Evolutionary conservation across 2,888 invertebrate genomes (phyloP).

Genomic region (Pseudococcus viburni): DNA sequence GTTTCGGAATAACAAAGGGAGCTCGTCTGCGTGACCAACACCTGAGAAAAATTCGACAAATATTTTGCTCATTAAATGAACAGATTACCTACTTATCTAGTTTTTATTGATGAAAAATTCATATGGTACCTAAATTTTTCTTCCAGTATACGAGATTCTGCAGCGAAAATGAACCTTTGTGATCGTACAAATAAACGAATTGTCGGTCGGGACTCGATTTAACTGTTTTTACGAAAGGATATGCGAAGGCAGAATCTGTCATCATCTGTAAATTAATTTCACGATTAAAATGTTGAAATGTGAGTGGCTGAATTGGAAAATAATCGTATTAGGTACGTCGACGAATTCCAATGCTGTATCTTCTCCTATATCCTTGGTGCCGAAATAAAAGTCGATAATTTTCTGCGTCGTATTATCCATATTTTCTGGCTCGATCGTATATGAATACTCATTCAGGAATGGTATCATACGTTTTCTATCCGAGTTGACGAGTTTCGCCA

Average conservation of each 20-base stretch:
- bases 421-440: neutral
- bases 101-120: too few species aligned
- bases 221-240: neutral
- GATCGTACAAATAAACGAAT: conserved; percentile 26
- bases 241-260: neutral
- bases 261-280: neutral
- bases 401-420: conserved; percentile 5
- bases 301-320: too few species aligned
- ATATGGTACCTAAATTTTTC: too few species aligned
- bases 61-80: neutral
- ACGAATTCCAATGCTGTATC: neutral
- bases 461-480: neutral
- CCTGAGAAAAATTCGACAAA: neutral
- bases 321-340: neutral
- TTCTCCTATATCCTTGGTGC: neutral
- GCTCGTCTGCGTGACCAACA: conserved; percentile 11
- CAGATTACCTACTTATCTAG: neutral
- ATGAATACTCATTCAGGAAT: neutral
- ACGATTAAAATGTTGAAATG: too few species aligned
- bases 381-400: conserved; percentile 16
- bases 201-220: neutral
- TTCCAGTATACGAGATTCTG: neutral
- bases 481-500: neutral
- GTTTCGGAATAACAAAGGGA: neutral
- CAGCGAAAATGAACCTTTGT: neutral